Conservation (phyloP, 1,140 invertebrate species). For the Drosophila pruinosa region DNA sequence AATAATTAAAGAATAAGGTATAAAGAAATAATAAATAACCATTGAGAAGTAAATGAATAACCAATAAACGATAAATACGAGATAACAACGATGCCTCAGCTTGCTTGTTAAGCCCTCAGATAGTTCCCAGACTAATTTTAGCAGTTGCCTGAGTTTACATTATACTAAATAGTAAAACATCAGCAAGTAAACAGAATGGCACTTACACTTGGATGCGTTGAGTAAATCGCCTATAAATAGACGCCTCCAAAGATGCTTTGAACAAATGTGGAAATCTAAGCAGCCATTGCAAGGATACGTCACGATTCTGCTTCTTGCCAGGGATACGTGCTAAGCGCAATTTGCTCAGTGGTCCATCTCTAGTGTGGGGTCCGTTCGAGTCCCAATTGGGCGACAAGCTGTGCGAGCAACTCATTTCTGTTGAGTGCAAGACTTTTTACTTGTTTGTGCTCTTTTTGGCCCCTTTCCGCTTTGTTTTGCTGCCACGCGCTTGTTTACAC, state of each 20-base stretch:
- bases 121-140: too few species aligned
- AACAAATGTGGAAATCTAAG: background rate
- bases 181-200: background rate
- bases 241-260: background rate
- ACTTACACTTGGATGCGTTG: background rate
- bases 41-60: too few species aligned
- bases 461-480: conserved; percentile 17
- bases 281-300: background rate
- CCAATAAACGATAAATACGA: too few species aligned
- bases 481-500: conserved; percentile 38
- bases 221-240: background rate
- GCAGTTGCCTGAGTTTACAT: too few species aligned
- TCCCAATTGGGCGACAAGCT: conserved; percentile 4
- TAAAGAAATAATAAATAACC: too few species aligned
- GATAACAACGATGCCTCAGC: too few species aligned
- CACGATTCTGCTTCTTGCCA: background rate
- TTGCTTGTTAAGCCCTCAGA: too few species aligned
- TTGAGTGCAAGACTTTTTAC: conserved; percentile 10
- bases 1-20: too few species aligned
- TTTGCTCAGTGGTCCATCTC: background rate
- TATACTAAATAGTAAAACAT: background rate
- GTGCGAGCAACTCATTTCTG: background rate
- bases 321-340: background rate
- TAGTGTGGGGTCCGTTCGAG: background rate
- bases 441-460: background rate